Percentiles rank a stretch among this genome's conserved stretches.
These are phyloP conservation scores for Acipenser ruthenus DNA, from an alignment of 2,797 vertebrate genomes.

Conservation along the genomic window DNA sequence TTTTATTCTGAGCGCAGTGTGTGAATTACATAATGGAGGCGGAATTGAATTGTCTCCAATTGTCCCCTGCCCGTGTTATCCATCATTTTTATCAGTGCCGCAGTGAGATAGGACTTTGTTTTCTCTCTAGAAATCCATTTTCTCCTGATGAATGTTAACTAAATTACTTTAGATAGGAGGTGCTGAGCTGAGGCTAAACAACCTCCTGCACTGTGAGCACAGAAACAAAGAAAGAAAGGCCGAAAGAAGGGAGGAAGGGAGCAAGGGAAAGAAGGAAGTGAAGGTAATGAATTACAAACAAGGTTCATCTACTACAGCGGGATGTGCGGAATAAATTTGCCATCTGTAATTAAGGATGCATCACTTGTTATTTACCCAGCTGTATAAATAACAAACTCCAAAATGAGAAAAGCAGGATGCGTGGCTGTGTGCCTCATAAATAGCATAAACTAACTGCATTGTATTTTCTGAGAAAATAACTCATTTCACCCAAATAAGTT, in stretches of 20 bases:
- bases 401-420: no score
- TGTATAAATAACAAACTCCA: no score
- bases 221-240: conserved; percentile 6
- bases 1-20: conserved; percentile 44
- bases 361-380: no score
- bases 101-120: conserved; percentile 63
- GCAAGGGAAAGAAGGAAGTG: background rate
- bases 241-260: background rate
- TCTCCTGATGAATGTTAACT: conserved; percentile 46
- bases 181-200: conserved; percentile 23
- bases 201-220: background rate
- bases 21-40: conserved; percentile 64
- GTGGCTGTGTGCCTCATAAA: no score
- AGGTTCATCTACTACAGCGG: no score
- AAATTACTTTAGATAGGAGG: conserved; percentile 39
- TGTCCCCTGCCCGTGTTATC: conserved; percentile 54
- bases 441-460: no score
- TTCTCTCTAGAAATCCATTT: conserved; percentile 62
- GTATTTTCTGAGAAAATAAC: no score
- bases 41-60: conserved; percentile 68
- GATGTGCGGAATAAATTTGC: no score
- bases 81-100: conserved; percentile 69
- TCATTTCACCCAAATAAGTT: no score
- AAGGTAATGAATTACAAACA: no score
- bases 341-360: no score